These are phyloP conservation scores for Caenorhabditis sinica DNA, from an alignment of 2,888 invertebrate genomes.

Conservation along the genomic window DNA sequence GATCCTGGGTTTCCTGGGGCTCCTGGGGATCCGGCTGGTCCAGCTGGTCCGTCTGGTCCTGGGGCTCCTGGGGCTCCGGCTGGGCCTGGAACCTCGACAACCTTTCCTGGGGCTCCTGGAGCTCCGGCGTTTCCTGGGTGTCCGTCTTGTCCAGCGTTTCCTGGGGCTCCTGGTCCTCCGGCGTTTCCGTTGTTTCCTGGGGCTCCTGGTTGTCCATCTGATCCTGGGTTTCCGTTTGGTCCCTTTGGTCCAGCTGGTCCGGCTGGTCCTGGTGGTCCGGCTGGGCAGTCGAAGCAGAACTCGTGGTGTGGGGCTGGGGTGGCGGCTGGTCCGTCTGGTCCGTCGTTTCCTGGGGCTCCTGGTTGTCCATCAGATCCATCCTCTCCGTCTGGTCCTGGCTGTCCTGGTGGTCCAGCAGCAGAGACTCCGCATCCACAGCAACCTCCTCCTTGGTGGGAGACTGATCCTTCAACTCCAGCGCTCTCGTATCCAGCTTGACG, in stretches of 20 bases:
- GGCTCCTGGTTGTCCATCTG: conserved; percentile 72
- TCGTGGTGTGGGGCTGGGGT: conserved; percentile 75
- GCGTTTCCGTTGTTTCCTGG: conserved; percentile 72
- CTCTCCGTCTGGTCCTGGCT: conserved; percentile 72
- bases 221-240: conserved; percentile 76
- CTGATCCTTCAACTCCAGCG: conserved; percentile 68
- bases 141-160: conserved; percentile 75
- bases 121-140: conserved; percentile 75
- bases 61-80: conserved; percentile 75
- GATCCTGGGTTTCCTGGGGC: conserved; percentile 73
- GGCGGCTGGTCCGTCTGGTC: conserved; percentile 78
- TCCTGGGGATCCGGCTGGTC: conserved; percentile 77
- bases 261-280: conserved; percentile 76
- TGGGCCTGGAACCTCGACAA: conserved; percentile 72
- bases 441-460: conserved; percentile 67
- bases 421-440: conserved; percentile 78
- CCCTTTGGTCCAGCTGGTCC: conserved; percentile 77
- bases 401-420: conserved; percentile 73
- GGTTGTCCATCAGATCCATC: conserved; percentile 75
- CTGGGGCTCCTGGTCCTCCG: conserved; percentile 77
- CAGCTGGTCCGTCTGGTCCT: conserved; percentile 74
- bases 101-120: conserved; percentile 76
- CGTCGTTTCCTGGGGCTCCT: conserved; percentile 77
- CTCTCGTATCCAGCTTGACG: conserved; percentile 75
- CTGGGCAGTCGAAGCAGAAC: conserved; percentile 77